Conservation (phyloP, 2,797 vertebrate species). For the Pseudochaenichthys georgianus region DNA sequence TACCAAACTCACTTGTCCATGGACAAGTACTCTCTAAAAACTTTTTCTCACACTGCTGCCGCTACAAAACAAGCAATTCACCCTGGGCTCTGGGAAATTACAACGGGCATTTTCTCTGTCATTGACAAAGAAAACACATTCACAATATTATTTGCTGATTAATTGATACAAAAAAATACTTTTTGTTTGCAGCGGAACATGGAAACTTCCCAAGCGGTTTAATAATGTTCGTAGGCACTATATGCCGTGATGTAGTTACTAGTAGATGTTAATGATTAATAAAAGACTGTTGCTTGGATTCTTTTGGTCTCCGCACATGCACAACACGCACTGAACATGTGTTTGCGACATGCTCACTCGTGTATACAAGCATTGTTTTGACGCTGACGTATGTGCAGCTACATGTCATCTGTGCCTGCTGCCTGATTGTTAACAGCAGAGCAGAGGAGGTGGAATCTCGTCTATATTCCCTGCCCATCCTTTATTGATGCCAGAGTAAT, state of each 20-base stretch:
- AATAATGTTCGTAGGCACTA: fast-evolving
- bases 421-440: constrained; percentile 66
- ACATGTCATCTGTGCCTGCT: constrained; percentile 57
- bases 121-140: not conserved
- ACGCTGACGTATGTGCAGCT: constrained; percentile 34
- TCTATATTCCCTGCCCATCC: constrained; percentile 83
- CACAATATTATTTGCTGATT: not conserved
- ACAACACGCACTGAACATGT: constrained; percentile 3
- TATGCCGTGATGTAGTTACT: not conserved
- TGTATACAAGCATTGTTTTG: constrained; percentile 17
- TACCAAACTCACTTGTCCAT: too few species aligned
- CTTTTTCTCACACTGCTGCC: too few species aligned
- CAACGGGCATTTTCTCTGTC: not conserved
- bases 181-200: not conserved
- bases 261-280: not conserved
- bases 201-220: not conserved
- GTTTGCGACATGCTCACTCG: constrained; percentile 14
- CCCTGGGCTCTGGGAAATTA: not conserved
- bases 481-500: constrained; percentile 88
- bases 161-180: not conserved
- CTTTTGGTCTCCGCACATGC: not conserved
- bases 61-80: not conserved
- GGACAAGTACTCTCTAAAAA: too few species aligned
- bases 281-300: not conserved
- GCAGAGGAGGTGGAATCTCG: constrained; percentile 71